A percentile compares a stretch with the other conserved stretches of the same genome.
Conservation (phyloP, 1,140 invertebrate genomes). For the Tetramorium simillimum region DNA sequence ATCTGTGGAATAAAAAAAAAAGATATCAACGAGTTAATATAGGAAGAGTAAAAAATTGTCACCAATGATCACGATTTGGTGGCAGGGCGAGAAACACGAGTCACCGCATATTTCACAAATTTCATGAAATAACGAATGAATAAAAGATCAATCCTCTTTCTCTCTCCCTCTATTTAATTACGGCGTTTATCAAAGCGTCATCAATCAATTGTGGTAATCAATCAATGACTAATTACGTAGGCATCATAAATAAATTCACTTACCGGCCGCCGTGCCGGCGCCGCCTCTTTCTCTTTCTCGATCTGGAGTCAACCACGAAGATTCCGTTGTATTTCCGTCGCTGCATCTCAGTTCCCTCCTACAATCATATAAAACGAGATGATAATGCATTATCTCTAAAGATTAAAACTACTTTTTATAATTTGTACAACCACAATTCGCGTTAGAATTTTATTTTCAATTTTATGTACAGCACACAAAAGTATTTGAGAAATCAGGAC, state of each 20-base stretch:
- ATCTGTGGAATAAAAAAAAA: not conserved
- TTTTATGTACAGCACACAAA: not conserved
- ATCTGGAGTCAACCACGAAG: not conserved
- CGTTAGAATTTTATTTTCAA: not conserved
- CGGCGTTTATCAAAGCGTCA: not conserved
- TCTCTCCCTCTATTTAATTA: not conserved
- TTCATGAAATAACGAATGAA: constrained; percentile 21
- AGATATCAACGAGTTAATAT: not conserved
- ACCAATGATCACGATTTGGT: not conserved
- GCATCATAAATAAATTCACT: constrained; percentile 31
- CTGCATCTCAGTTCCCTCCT: not conserved
- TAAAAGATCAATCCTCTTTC: not conserved
- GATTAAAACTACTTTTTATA: not conserved
- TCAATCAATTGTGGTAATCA: constrained; percentile 1
- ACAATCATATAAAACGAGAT: not conserved
- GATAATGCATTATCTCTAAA: not conserved
- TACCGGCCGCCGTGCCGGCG: not conserved
- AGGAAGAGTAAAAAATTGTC: not conserved
- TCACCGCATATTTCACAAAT: not conserved
- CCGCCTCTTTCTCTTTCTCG: no score
- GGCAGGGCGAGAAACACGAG: not conserved
- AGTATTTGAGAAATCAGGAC: not conserved
- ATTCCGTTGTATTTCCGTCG: not conserved
- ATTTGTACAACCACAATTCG: not conserved
- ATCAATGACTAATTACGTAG: constrained; percentile 8